Conservation (phyloP, 2,888 invertebrate genomes). For the Mechanitis messenoides region DNA sequence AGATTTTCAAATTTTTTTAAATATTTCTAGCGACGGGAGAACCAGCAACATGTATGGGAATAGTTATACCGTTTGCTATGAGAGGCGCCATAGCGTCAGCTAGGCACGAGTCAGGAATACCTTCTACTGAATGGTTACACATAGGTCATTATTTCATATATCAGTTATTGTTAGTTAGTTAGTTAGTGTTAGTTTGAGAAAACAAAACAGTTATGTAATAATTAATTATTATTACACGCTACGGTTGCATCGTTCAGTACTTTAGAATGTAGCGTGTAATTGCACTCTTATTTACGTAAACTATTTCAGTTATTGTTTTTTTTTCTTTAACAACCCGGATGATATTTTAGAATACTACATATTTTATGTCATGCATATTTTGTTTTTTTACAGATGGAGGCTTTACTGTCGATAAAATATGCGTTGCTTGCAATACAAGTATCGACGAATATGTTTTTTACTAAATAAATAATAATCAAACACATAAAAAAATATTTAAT, state of each 20-base stretch:
- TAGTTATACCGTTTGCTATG: conserved; percentile 76
- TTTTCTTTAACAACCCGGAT: too few relatives aligned
- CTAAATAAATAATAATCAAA: conserved; percentile 16
- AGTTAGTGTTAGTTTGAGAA: too few relatives aligned
- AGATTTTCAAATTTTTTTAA: too few relatives aligned
- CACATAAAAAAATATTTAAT: too few relatives aligned
- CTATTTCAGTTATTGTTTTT: too few relatives aligned
- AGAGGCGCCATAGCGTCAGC: conserved; percentile 80
- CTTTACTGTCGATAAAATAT: conserved; percentile 58
- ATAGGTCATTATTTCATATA: conserved; percentile 65
- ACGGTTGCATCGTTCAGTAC: too few relatives aligned
- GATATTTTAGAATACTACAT: too few relatives aligned
- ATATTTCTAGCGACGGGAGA: conserved; percentile 68
- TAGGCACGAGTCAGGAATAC: conserved; percentile 75
- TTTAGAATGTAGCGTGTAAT: too few relatives aligned
- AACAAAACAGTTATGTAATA: too few relatives aligned
- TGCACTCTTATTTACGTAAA: too few relatives aligned
- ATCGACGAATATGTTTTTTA: conserved; percentile 36
- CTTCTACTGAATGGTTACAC: conserved; percentile 73
- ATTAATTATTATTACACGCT: too few relatives aligned
- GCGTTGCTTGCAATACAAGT: conserved; percentile 31
- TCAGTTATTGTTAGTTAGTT: too few relatives aligned
- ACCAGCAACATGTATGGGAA: conserved; percentile 66
- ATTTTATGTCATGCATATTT: background rate
- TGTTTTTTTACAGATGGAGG: conserved; percentile 62